phyloP scores from a whole-genome alignment of 1,140 invertebrate genomes.

The Lepidurus couesii region DNA sequence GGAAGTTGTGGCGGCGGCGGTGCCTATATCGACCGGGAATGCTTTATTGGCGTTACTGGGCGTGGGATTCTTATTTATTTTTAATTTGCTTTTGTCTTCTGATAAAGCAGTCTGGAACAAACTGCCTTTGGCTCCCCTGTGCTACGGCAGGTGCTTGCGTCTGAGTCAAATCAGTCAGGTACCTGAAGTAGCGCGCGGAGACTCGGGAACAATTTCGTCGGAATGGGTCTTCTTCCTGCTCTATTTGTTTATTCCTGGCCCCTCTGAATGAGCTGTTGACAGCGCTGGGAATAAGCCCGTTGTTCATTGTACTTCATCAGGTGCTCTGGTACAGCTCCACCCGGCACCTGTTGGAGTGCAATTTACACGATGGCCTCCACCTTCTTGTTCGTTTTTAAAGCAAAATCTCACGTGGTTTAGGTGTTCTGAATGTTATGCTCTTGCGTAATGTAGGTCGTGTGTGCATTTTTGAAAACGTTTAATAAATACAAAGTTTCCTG shows the following conservation, averaged over 20 bases:
- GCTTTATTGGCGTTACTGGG: too few species aligned
- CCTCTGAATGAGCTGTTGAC: conserved; percentile 19
- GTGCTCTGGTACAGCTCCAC: conserved; percentile 80
- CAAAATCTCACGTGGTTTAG: not conserved
- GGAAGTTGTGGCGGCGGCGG: not conserved
- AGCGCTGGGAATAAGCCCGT: conserved; percentile 27
- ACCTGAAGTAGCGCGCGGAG: conserved; percentile 95
- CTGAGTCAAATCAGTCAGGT: conserved; percentile 76
- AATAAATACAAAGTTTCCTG: too few species aligned
- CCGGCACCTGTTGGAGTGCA: conserved; percentile 96
- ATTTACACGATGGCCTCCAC: conserved; percentile 50
- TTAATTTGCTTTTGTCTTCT: too few species aligned
- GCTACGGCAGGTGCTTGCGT: conserved; percentile 59
- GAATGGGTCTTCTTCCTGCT: not conserved
- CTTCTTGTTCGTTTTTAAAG: not conserved
- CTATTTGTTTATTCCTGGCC: not conserved
- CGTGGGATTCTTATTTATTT: too few species aligned
- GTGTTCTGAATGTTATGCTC: too few species aligned
- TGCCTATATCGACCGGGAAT: too few species aligned
- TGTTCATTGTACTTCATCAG: conserved; percentile 98
- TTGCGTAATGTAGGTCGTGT: too few species aligned
- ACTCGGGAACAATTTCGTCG: conserved; percentile 40
- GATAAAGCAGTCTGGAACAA: not conserved
- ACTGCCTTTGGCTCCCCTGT: conserved; percentile 39
- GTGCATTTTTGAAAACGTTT: too few species aligned